phyloP scores from a whole-genome alignment of 2,888 invertebrate species.

The Drosophila sordidapex region DNA sequence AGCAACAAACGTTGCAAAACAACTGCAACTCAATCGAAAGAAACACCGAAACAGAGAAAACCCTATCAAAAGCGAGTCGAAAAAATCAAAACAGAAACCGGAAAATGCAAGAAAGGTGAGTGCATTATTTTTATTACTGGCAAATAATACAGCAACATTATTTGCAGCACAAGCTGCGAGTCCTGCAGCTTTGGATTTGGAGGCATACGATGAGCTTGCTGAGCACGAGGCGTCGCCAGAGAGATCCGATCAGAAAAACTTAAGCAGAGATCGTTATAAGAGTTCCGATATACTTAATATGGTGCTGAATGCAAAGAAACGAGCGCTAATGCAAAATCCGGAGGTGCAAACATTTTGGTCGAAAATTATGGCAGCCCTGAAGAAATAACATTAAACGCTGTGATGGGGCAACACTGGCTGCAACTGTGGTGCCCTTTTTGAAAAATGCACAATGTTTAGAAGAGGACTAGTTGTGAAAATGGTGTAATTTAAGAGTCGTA shows the following conservation, averaged over 20 bases:
- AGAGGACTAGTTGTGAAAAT: neutral
- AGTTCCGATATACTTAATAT: conserved; percentile 81
- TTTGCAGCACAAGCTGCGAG: conserved; percentile 43
- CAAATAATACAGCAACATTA: neutral
- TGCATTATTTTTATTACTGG: neutral
- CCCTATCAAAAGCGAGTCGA: conserved; percentile 78
- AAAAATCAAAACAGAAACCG: conserved; percentile 62
- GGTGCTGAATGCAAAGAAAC: conserved; percentile 82
- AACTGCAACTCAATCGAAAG: conserved; percentile 54
- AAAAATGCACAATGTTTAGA: neutral
- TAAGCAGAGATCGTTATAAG: conserved; percentile 77
- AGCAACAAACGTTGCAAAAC: conserved; percentile 52
- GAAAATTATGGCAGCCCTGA: conserved; percentile 76
- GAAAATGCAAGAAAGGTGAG: conserved; percentile 55
- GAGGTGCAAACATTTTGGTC: conserved; percentile 81
- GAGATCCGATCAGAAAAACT: conserved; percentile 41
- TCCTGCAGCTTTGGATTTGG: conserved; percentile 52
- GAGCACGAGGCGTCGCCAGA: conserved; percentile 61
- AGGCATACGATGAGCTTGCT: conserved; percentile 49
- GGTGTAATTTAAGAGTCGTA: neutral
- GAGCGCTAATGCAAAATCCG: conserved; percentile 79
- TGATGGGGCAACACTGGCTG: conserved; percentile 13
- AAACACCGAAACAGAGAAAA: conserved; percentile 65
- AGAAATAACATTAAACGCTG: conserved; percentile 39
- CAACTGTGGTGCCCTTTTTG: neutral